These are phyloP conservation scores for Nyleta sp. DNA, from an alignment of 2,888 invertebrate species.

Conservation along the genomic window DNA sequence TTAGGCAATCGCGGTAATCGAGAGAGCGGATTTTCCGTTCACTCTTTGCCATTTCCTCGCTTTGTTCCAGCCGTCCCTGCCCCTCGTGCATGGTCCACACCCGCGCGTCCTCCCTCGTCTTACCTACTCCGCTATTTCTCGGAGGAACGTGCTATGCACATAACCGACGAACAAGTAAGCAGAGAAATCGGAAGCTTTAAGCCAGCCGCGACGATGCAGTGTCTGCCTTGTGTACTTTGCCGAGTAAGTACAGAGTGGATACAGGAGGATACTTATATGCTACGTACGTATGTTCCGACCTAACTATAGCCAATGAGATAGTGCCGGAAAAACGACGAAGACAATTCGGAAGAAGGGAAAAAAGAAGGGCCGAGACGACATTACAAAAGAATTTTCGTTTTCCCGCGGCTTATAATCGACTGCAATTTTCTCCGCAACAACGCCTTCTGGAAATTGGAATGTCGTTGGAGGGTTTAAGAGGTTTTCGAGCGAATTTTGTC, in stretches of 20 bases:
- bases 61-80: conserved; percentile 41
- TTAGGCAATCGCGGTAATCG: conserved; percentile 60
- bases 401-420: conserved; percentile 24
- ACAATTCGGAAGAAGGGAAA: too few relatives aligned
- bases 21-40: conserved; percentile 62
- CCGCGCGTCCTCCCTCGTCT: conserved; percentile 32
- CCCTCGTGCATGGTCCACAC: too few relatives aligned
- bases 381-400: conserved; percentile 15
- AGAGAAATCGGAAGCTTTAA: conserved; percentile 66
- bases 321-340: conserved; percentile 20
- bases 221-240: conserved; percentile 62
- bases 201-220: conserved; percentile 64
- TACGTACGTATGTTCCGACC: conserved; percentile 43
- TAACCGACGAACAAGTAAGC: conserved; percentile 60
- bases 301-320: conserved; percentile 44
- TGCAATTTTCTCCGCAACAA: conserved; percentile 11
- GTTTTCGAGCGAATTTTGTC: not conserved
- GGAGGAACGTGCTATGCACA: conserved; percentile 66
- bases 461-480: conserved; percentile 10
- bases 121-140: conserved; percentile 37
- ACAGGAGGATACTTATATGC: conserved; percentile 55
- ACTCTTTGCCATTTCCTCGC: conserved; percentile 62
- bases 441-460: conserved; percentile 26
- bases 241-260: conserved; percentile 57
- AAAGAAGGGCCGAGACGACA: too few relatives aligned